phyloP scores from a whole-genome alignment of 1,140 invertebrate species.

The Arctopsyche grandis region DNA sequence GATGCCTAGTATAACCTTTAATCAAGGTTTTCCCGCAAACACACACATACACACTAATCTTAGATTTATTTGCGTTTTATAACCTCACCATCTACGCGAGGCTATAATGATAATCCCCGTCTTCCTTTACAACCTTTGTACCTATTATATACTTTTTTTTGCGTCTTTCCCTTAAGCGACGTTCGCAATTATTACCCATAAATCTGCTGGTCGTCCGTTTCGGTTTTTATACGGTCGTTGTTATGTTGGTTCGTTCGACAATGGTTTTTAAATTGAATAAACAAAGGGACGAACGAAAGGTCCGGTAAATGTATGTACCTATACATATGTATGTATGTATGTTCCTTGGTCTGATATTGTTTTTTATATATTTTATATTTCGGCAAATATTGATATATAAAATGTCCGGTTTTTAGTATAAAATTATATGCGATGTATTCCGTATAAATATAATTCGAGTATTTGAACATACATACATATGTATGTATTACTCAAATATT shows the following conservation, averaged over 20 bases:
- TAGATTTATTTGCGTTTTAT: slow-evolving; percentile 39
- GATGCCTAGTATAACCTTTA: slow-evolving; percentile 19
- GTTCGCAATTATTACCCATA: slow-evolving; percentile 44
- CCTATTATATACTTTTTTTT: not conserved
- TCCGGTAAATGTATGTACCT: too few species aligned
- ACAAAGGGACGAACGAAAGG: not conserved
- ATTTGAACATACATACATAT: not conserved
- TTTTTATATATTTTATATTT: not conserved
- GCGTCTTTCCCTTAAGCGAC: slow-evolving; percentile 22
- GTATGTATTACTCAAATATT: too few species aligned
- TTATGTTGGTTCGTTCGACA: not conserved
- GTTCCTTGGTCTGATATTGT: not conserved
- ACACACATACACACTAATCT: slow-evolving; percentile 20
- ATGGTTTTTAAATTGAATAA: slow-evolving; percentile 36
- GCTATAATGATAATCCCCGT: slow-evolving; percentile 21
- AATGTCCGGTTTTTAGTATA: too few species aligned
- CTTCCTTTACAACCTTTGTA: slow-evolving; percentile 15
- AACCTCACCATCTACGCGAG: slow-evolving; percentile 4
- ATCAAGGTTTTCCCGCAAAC: slow-evolving; percentile 11
- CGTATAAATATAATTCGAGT: not conserved
- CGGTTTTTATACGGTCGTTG: slow-evolving; percentile 14
- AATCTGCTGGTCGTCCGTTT: slow-evolving; percentile 23
- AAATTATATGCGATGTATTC: not conserved
- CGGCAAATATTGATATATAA: slow-evolving; percentile 21
- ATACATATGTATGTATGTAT: too few species aligned